Evolutionary conservation across 2,797 vertebrate species (phyloP).

Genomic region (Bradypodion ventrale): DNA sequence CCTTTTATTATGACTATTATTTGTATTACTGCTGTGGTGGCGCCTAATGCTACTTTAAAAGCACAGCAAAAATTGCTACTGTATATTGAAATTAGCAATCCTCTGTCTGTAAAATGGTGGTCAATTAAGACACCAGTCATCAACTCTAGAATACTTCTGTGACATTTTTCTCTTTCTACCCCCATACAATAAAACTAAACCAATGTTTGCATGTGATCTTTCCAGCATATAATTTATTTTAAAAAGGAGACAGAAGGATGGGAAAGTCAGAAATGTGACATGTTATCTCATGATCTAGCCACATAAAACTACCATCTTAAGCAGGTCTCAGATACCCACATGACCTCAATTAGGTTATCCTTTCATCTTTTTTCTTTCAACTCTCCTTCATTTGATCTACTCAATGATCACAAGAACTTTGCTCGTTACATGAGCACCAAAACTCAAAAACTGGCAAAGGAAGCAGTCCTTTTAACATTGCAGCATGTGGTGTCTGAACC

Average conservation of each 20-base stretch:
- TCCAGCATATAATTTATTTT: not conserved
- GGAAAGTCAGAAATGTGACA: not conserved
- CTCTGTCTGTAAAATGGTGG: not conserved
- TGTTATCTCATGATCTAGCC: not conserved
- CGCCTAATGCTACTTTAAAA: not conserved
- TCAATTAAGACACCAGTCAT: not conserved
- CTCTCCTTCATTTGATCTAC: not conserved
- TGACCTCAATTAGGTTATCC: not conserved
- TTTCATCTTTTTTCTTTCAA: conserved; percentile 21
- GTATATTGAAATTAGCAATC: not conserved
- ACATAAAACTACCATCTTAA: not conserved
- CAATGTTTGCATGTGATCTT: not conserved
- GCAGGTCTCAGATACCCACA: not conserved
- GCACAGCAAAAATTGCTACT: not conserved
- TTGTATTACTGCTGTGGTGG: not conserved
- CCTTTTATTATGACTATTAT: too few relatives aligned
- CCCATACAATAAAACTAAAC: not conserved
- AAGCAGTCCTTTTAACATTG: not conserved
- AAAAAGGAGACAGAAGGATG: not conserved
- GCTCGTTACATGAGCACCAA: too few relatives aligned
- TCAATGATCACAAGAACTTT: not conserved
- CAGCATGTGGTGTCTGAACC: not conserved
- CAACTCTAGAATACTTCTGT: not conserved
- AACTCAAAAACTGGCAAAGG: not conserved
- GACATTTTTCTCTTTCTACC: not conserved